Conservation (phyloP, 2,888 invertebrate genomes). For the Plagiodera versicolora region DNA sequence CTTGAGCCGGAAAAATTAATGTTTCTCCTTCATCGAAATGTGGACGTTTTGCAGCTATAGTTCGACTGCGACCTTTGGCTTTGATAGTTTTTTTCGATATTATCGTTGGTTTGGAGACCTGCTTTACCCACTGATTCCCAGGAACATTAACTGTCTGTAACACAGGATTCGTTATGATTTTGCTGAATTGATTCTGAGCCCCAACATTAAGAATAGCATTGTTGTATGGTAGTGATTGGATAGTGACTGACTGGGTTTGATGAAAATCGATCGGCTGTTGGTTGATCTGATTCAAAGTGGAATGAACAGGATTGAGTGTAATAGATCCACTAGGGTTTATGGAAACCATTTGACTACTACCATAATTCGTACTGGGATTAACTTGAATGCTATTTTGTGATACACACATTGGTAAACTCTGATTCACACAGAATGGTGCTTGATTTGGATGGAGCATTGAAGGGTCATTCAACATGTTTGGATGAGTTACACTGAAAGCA, state of each 20-base stretch:
- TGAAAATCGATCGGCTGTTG: conserved; percentile 43
- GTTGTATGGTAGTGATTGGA: conserved; percentile 46
- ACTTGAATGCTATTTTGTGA: conserved; percentile 34
- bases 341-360: conserved; percentile 28
- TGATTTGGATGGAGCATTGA: conserved; percentile 33
- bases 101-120: conserved; percentile 41
- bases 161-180: conserved; percentile 41
- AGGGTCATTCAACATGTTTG: conserved; percentile 31
- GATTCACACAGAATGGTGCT: conserved; percentile 43
- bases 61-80: conserved; percentile 41
- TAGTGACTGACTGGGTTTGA: conserved; percentile 45
- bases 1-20: conserved; percentile 33
- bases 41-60: conserved; percentile 36
- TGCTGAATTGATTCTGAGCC: conserved; percentile 46
- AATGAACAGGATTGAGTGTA: conserved; percentile 30
- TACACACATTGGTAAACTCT: conserved; percentile 43
- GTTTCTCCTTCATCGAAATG: conserved; percentile 31
- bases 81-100: conserved; percentile 43
- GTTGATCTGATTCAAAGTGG: conserved; percentile 38
- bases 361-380: conserved; percentile 25
- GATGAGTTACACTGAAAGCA: conserved; percentile 34
- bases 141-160: conserved; percentile 43
- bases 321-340: conserved; percentile 30
- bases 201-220: conserved; percentile 47
- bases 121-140: conserved; percentile 46